Base-by-base conservation (phyloP, 2,888 invertebrate genomes). In the Drosophila kanekoi region DNA sequence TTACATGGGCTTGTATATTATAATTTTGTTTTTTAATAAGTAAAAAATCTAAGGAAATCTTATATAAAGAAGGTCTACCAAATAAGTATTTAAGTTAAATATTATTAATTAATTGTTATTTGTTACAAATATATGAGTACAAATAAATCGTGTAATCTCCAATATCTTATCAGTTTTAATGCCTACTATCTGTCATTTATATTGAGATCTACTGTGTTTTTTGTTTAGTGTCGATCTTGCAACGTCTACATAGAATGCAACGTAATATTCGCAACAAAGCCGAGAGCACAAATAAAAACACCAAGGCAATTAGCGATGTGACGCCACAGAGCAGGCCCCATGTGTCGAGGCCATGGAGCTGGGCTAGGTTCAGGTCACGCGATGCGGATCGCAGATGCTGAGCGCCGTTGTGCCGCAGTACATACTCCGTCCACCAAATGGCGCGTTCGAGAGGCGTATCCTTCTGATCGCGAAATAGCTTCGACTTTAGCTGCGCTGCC, bases 381-480 rank as follows among this genome's bases (percentile, higher is more conserved):
- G 90, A 89, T 11, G 90, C 90, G n/a, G 90, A 87, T 58, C 88
- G 87, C 54, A 92, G 62, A 60, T 92, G 92, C 0, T 74, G 68
- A 1, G 92, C 92, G 4, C 92, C 92, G n/a, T 91, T 82, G 44
- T 92, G 90, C 0, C 91, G 76, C 1, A 81, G 78, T 8, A 92
- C 86, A 72, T 92, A 91, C 62, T 92, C 92, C 2, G 91, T 88
- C 92, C 92, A 92, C 79, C 90, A 91, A 20, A 90, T 77, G 11
- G 91, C 92, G 3, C 78, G 79, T 0, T 92, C 89, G 13, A 91
- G 56, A 0, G 92, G 90, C 1, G 81, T 63, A 52, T 88, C 79
- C 13, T 90, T 90, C 33, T 91, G 92, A 75, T 92, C 92, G 10
- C 79, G 81, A 61, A 76, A 92, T 0, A 89, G 56, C 5, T 69